Conservation (phyloP, 2,888 invertebrate genomes). For the Heliconius ismenius region DNA sequence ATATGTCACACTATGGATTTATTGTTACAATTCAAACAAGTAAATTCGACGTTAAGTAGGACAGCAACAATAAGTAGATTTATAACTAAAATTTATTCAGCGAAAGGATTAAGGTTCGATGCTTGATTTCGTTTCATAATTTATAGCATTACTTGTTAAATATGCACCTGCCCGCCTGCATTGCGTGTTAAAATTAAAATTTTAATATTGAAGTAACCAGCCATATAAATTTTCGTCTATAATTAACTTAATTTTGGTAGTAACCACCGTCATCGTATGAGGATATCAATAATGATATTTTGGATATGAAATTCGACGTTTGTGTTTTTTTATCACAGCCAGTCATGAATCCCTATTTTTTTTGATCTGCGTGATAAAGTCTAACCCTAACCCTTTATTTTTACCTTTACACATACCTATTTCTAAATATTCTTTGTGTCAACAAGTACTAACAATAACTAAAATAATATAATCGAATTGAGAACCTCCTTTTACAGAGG, state of each 20-base stretch:
- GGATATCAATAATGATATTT: not conserved
- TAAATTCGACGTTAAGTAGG: slow-evolving; percentile 13
- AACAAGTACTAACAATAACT: not conserved
- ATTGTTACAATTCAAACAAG: slow-evolving; percentile 11
- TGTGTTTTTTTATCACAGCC: not conserved
- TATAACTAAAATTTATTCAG: slow-evolving; percentile 18
- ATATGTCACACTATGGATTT: not conserved
- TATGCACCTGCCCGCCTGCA: not conserved
- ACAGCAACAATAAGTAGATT: slow-evolving; percentile 22
- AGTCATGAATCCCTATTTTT: not conserved
- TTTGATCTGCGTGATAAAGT: too few relatives aligned
- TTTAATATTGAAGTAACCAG: not conserved
- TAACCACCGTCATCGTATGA: not conserved
- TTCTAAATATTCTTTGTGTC: not conserved
- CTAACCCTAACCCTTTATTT: too few relatives aligned
- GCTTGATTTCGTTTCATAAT: slow-evolving; percentile 19
- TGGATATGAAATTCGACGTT: not conserved
- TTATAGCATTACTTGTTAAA: slow-evolving; percentile 19
- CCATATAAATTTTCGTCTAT: not conserved
- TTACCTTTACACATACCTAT: not conserved
- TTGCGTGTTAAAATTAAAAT: slow-evolving; percentile 8
- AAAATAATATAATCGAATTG: too few relatives aligned
- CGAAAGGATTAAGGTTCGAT: slow-evolving; percentile 22
- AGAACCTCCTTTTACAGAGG: too few relatives aligned
- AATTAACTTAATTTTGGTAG: slow-evolving; percentile 8